Percentiles rank a stretch among this genome's conserved stretches.
phyloP scores from a whole-genome alignment of 2,797 vertebrate genomes.

The Bradypodion ventrale region DNA sequence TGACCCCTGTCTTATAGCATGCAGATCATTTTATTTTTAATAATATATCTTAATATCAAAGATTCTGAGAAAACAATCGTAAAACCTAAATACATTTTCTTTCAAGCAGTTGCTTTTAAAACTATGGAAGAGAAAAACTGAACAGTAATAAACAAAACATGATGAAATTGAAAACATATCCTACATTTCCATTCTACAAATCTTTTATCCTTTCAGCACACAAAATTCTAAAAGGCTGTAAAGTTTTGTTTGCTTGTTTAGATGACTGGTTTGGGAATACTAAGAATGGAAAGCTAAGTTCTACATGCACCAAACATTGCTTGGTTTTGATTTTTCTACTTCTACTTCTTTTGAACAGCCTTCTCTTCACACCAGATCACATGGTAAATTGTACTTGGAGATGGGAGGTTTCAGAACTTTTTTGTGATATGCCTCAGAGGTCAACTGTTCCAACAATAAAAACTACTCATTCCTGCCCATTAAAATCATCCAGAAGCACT shows the following conservation, averaged over 20 bases:
- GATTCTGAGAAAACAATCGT: background rate
- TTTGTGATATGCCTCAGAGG: background rate
- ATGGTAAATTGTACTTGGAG: background rate
- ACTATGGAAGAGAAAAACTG: background rate
- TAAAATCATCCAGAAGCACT: background rate
- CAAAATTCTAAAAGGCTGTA: background rate
- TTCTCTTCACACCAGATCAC: too few relatives aligned
- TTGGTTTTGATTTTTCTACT: background rate
- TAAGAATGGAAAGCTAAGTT: background rate
- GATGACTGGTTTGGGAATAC: background rate
- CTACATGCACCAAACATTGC: background rate
- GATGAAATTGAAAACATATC: background rate
- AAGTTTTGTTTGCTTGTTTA: background rate
- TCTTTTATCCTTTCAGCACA: background rate
- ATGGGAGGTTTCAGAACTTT: background rate
- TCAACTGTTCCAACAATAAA: background rate
- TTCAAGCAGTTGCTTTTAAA: background rate
- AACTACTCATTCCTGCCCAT: too few relatives aligned
- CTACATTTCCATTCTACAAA: background rate
- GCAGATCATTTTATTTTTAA: background rate
- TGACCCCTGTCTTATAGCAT: too few relatives aligned
- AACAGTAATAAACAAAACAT: background rate
- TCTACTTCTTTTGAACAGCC: background rate
- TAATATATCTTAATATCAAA: background rate
- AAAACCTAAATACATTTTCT: background rate